Evolutionary conservation across 1,140 invertebrate species (phyloP).

Genomic region (Drosophila quadrilineata): DNA sequence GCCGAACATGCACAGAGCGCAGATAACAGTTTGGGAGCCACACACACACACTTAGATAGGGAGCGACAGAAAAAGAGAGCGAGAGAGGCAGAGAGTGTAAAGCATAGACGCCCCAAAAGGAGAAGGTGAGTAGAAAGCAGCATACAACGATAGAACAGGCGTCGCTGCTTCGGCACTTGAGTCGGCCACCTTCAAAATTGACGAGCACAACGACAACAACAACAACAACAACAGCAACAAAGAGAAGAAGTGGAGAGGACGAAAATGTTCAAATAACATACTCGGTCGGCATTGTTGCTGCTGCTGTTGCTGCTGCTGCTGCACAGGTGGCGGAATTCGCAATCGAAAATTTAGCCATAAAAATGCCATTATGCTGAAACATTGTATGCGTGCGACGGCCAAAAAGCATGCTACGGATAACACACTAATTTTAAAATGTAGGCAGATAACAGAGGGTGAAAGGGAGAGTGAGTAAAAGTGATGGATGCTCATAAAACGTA

Average conservation of each 20-base stretch:
- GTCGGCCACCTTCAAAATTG: slow-evolving; percentile 52
- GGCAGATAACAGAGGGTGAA: not conserved
- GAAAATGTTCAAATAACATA: slow-evolving; percentile 40
- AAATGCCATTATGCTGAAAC: slow-evolving; percentile 46
- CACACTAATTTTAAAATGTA: not conserved
- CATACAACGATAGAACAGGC: slow-evolving; percentile 23
- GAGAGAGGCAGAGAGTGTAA: too few species aligned
- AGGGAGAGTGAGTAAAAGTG: not conserved
- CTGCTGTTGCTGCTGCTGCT: slow-evolving; percentile 8
- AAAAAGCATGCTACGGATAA: slow-evolving; percentile 5
- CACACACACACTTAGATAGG: too few species aligned
- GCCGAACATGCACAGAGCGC: slow-evolving; percentile 58
- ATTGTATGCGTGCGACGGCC: slow-evolving; percentile 13
- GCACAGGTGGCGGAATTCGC: slow-evolving; percentile 36
- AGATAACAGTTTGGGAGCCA: slow-evolving; percentile 50
- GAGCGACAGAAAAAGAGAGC: too few species aligned
- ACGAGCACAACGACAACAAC: slow-evolving; percentile 46
- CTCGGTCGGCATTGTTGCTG: slow-evolving; percentile 2
- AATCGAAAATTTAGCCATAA: slow-evolving; percentile 42
- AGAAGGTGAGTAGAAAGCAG: slow-evolving; percentile 6
- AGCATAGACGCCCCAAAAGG: too few species aligned
- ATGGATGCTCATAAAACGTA: not conserved
- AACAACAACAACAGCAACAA: slow-evolving; percentile 41
- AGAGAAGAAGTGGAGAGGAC: not conserved
- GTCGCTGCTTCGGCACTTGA: slow-evolving; percentile 28